These are phyloP conservation scores for Atlantisia rogersi DNA, from an alignment of 2,113 vertebrate genomes.

Conservation along the genomic window DNA sequence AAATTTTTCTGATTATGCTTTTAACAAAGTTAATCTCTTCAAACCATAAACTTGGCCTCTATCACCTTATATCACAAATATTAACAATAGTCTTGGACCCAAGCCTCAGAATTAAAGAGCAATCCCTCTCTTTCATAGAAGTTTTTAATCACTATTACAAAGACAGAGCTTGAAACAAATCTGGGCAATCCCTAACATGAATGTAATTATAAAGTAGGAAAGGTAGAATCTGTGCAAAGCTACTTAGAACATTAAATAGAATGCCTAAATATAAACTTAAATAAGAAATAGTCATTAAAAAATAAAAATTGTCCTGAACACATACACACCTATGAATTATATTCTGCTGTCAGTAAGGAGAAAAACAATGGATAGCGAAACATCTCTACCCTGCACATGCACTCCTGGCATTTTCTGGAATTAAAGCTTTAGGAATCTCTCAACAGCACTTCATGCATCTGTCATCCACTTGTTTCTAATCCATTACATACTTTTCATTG, in stretches of 20 bases:
- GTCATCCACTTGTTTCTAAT: neutral
- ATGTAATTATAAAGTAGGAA: neutral
- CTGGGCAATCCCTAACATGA: neutral
- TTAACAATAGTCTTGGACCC: neutral
- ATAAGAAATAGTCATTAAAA: neutral
- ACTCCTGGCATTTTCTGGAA: neutral
- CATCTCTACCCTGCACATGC: neutral
- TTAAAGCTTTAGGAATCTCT: neutral
- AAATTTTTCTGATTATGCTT: neutral
- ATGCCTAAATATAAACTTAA: neutral
- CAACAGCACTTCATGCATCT: neutral
- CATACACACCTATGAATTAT: neutral
- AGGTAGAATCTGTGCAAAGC: neutral
- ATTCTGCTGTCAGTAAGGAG: neutral
- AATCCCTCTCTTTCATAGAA: neutral
- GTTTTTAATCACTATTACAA: neutral
- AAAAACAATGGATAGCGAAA: neutral
- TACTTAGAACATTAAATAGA: neutral
- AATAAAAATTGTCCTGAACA: neutral
- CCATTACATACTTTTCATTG: neutral
- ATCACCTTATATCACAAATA: neutral
- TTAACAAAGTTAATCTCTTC: slow-evolving; percentile 1
- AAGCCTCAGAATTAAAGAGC: neutral
- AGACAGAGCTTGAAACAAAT: neutral
- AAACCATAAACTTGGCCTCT: neutral